Base-by-base conservation (phyloP, 2,113 vertebrate genomes). In the Cryptotis parvus region DNA sequence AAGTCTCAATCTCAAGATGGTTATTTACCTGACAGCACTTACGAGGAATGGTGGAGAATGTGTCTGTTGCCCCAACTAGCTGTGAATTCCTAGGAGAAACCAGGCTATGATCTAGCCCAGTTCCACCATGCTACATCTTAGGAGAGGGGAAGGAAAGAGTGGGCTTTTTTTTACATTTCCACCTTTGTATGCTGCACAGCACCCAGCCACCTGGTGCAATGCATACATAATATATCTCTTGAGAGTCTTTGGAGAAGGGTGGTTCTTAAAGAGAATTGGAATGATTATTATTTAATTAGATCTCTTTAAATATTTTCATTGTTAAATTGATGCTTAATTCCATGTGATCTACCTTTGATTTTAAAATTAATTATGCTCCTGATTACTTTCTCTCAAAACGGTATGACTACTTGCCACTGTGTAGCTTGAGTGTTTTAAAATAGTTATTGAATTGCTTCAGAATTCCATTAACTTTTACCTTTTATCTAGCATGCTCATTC, bases 391-490 rank as follows among this genome's bases (percentile, higher is more conserved):
- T 37, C 22, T 61, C 16, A 20, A 85, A 95, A 68, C 41, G 79
- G 72, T 83, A 63, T 29, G 29, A 33, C 75, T 72, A 6, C 74
- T 92, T 72, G 86, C 41, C 26, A 76, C 26, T 45, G n/a, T 83
- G 39, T 83, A 80, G 43, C 29, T 82, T 58, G 22, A 76, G 2
- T 78, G 31, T 69, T 83, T 96, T 95, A 75, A 94, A 94, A 85
- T 80, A 96, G 79, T 90, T 92, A 95, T 74, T 26, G 68, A 94
- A 81, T 75, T 77, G 63, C 73, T 93, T 94, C 72, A 74, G 87
- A 88, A 91, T 94, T 74, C 68, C 85, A 96, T 91, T 91, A 92
- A 82, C 78, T 91, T 91, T 88, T 90, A 70, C 84, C 82, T 96
- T 93, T 91, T 95, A 96, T 87, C 85, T 86, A 83, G n/a, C 4